phyloP scores from a whole-genome alignment of 2,113 vertebrate species.

The Leiothrix lutea region DNA sequence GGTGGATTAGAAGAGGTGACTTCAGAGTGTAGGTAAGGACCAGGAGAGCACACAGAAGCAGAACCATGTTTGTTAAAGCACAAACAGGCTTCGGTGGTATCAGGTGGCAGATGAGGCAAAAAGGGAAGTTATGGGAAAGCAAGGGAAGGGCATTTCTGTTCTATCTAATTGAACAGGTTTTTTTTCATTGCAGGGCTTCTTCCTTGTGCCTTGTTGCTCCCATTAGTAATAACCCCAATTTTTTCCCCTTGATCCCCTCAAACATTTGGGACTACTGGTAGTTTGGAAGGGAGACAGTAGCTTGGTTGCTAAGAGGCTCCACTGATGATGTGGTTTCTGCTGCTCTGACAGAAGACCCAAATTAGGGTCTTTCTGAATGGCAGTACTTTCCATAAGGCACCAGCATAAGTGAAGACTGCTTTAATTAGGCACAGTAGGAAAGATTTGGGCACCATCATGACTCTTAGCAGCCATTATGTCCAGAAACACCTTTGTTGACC shows the following conservation, averaged over 20 bases:
- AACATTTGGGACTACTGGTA: not conserved
- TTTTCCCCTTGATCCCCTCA: not conserved
- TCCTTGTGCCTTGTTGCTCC: not conserved
- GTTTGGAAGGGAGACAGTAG: not conserved
- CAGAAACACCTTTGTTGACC: not conserved
- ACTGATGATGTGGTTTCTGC: not conserved
- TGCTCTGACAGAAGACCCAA: constrained; percentile 25
- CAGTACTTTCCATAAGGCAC: not conserved
- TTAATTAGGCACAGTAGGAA: not conserved
- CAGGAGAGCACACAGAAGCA: not conserved
- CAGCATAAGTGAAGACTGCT: not conserved
- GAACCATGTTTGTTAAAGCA: constrained; percentile 36
- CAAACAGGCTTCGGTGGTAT: not conserved
- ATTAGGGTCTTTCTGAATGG: not conserved
- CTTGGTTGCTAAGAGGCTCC: not conserved
- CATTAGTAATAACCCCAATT: not conserved
- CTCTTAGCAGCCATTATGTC: not conserved
- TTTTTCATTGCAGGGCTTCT: not conserved
- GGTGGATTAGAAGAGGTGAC: not conserved
- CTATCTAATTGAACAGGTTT: not conserved
- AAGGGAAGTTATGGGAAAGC: not conserved
- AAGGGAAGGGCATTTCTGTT: not conserved
- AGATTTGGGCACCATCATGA: not conserved
- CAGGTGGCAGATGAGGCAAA: not conserved
- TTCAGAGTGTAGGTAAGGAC: not conserved